phyloP scores from a whole-genome alignment of 1,140 invertebrate genomes.

The Littorina saxatilis region DNA sequence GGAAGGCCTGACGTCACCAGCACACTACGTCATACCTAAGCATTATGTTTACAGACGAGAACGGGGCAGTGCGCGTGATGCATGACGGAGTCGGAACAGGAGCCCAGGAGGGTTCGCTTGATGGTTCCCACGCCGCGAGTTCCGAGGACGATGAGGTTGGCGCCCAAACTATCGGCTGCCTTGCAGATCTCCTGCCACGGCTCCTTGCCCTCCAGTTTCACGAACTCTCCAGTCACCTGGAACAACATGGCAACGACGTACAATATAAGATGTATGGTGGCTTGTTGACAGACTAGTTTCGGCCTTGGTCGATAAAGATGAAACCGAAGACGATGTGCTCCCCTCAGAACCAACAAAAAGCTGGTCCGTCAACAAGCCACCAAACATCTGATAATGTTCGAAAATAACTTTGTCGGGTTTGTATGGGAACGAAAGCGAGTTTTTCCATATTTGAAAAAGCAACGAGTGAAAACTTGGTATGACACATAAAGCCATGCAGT shows the following conservation, averaged over 20 bases:
- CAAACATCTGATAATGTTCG: too few species aligned
- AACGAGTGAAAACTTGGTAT: too few species aligned
- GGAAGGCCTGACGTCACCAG: too few species aligned
- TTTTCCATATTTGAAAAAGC: too few species aligned
- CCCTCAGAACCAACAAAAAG: neutral
- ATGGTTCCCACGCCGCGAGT: constrained; percentile 44
- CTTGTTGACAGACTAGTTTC: too few species aligned
- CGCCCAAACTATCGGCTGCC: neutral
- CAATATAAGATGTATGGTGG: neutral
- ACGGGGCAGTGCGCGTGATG: constrained; percentile 50
- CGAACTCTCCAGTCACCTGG: neutral
- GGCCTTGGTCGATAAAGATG: too few species aligned
- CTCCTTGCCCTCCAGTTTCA: neutral
- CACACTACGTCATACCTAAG: too few species aligned
- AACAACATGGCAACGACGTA: neutral
- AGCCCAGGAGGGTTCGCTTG: constrained; percentile 48
- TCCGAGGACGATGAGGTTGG: constrained; percentile 40
- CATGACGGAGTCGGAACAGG: constrained; percentile 44
- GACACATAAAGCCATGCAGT: too few species aligned
- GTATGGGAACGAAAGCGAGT: too few species aligned
- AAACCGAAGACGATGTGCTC: too few species aligned
- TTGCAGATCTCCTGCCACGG: neutral
- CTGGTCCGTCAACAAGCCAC: too few species aligned
- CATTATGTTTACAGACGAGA: constrained; percentile 45
- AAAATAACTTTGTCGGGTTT: too few species aligned